Percentiles rank a stretch among this genome's conserved stretches.
Conservation (phyloP, 2,888 invertebrate genomes). For the Drosophila aldrichi region DNA sequence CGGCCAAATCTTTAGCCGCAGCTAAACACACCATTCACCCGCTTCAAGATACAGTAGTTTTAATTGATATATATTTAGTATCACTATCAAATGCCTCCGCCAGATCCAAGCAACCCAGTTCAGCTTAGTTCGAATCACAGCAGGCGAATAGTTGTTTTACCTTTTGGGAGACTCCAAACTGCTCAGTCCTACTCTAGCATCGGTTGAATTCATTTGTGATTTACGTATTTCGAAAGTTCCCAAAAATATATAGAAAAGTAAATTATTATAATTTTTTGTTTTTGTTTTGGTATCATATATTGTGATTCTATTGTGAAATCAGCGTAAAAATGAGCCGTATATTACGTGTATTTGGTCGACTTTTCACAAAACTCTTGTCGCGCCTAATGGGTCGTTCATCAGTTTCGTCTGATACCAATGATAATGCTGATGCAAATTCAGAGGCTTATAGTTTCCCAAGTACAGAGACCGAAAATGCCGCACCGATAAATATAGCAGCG, state of each 20-base stretch:
- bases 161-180: accelerated
- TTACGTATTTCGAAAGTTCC: not conserved
- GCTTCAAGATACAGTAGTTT: not conserved
- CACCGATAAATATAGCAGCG: no score
- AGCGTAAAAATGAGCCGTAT: not conserved
- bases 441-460: no score
- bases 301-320: not conserved
- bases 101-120: no score
- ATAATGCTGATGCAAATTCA: no score
- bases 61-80: no score
- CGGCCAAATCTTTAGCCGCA: slow-evolving; percentile 16
- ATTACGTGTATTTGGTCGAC: not conserved
- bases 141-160: no score
- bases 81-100: no score
- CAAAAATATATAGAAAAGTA: not conserved
- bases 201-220: not conserved
- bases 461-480: no score
- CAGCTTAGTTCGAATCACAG: no score
- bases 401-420: no score
- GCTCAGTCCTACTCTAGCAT: not conserved
- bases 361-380: not conserved
- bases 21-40: not conserved
- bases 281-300: not conserved
- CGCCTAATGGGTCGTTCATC: not conserved
- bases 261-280: no score